Percentiles rank a stretch among this genome's conserved stretches.
Evolutionary conservation across 2,113 vertebrate species (phyloP).

Genomic region (Gorsachius goisagi): DNA sequence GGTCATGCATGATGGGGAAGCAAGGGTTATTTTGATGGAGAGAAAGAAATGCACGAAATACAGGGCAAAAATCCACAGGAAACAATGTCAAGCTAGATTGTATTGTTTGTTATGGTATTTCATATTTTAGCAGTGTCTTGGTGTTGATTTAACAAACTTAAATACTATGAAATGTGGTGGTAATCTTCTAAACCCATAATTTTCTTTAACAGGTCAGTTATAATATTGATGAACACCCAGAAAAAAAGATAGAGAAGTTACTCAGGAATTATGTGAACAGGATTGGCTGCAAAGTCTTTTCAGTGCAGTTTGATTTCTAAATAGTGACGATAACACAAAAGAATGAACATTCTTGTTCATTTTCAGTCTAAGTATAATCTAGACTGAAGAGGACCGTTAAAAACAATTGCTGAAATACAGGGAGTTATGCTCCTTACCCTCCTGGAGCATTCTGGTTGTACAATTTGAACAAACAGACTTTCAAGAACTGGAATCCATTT

Average conservation of each 20-base stretch:
- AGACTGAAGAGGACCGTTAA: not conserved
- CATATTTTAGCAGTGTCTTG: not conserved
- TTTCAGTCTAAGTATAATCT: not conserved
- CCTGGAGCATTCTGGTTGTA: not conserved
- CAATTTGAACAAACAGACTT: not conserved
- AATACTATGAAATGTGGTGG: not conserved
- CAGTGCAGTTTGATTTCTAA: not conserved
- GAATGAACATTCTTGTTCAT: not conserved
- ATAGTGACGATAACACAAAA: not conserved
- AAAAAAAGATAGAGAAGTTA: not conserved
- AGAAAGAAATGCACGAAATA: not conserved
- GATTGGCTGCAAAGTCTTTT: not conserved
- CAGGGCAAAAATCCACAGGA: not conserved
- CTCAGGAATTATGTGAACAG: not conserved
- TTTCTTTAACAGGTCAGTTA: not conserved
- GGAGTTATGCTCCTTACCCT: not conserved
- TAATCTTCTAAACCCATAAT: not conserved
- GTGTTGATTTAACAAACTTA: not conserved
- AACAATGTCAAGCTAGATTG: not conserved
- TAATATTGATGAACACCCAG: not conserved
- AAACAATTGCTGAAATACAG: not conserved
- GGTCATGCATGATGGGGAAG: not conserved
- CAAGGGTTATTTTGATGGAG: not conserved
- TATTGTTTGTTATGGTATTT: not conserved
- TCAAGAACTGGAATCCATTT: not conserved